Base-by-base conservation (phyloP, 2,888 invertebrate species). In the Spilosoma lubricipeda region DNA sequence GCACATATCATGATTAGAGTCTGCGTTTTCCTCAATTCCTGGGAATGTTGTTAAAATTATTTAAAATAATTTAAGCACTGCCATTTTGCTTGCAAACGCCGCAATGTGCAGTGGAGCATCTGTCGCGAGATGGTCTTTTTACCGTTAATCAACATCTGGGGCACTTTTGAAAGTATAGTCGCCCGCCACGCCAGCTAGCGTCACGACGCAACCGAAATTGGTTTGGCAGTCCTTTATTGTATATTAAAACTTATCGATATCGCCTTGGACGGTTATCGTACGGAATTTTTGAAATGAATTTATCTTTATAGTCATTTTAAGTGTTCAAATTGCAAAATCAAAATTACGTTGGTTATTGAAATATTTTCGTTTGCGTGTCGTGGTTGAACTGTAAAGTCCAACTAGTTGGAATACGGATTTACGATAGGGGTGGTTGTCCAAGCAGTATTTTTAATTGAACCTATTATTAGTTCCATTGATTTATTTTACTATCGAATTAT, bases 81-180 rank as follows among this genome's bases (percentile, higher is more conserved):
- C 85, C 83, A 80, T 77, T 73, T 78, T 81, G 80, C 83, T 86
- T 81, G 86, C 86, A 73, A 86, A 82, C 81, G 85, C 42, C 77
- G 83, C 85, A 87, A 86, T 89, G 87, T 90, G 90, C 90, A 89
- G 83, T 86, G 84, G 88, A 85, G 89, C 93, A 93, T 93, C 92
- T 94, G 95, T 93, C 92, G 91, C 90, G 90, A 89, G 92, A 91
- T 93, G 91, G 88, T 86, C 87, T 89, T 87, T 90, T 85, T 92
- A 94, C 95, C 94, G 95, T 95, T 95, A 94, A 82, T 87, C 89
- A 90, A 87, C 94, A 95, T 92, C 94, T 95, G 93, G 95, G 95
- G 91, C 95, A 95, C 90, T 94, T 95, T 95, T 93, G 95, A 95
- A 95, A 95, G 95, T 95, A 91, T 87, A 90, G 87, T 85, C 89